These are phyloP conservation scores for Cordylochernes scorpioides DNA, from an alignment of 2,888 invertebrate species.

Conservation along the genomic window DNA sequence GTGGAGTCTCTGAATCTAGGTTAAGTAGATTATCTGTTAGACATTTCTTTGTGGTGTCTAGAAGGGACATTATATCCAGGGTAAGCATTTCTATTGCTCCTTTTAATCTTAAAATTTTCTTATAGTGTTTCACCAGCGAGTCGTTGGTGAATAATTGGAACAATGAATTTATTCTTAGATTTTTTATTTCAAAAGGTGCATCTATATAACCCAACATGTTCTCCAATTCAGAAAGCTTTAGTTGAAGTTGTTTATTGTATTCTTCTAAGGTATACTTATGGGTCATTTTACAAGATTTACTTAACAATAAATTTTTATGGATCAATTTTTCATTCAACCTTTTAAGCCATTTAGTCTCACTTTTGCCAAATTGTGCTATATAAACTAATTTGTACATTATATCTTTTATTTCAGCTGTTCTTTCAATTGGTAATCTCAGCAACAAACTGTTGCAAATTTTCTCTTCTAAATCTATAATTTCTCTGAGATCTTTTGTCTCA, in stretches of 20 bases:
- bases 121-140: too few species aligned
- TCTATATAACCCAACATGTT: too few species aligned
- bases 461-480: slow-evolving; percentile 1
- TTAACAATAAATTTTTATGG: slow-evolving; percentile 1
- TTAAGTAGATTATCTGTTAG: slow-evolving; percentile 1
- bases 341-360: slow-evolving; percentile 1
- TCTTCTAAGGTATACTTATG: neutral
- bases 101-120: slow-evolving; percentile 1
- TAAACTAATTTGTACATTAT: slow-evolving; percentile 1
- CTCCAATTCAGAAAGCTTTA: too few species aligned
- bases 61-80: slow-evolving; percentile 3
- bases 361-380: neutral
- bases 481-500: neutral
- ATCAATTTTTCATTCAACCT: slow-evolving; percentile 2
- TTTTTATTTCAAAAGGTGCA: too few species aligned
- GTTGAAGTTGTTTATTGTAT: too few species aligned
- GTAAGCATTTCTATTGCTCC: slow-evolving; percentile 3
- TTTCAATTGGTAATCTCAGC: neutral
- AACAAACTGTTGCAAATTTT: neutral
- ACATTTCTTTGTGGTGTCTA: neutral
- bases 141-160: too few species aligned
- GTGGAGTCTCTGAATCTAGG: slow-evolving; percentile 1
- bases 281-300: neutral
- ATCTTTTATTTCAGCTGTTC: neutral
- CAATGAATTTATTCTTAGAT: too few species aligned